phyloP scores from a whole-genome alignment of 2,888 invertebrate genomes.

The Lottia gigantea region DNA sequence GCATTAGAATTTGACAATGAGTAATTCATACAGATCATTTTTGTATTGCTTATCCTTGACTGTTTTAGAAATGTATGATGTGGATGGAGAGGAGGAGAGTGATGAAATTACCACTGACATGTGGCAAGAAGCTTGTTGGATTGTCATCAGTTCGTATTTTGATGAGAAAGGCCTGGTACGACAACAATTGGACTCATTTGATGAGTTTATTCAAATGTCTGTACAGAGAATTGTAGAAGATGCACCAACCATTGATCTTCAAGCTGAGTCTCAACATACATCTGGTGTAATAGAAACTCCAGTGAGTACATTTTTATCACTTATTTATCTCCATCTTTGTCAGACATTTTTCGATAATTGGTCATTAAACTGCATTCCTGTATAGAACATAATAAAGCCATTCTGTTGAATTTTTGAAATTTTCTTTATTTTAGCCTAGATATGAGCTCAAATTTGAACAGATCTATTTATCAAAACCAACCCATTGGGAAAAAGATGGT shows the following conservation, averaged over 20 bases:
- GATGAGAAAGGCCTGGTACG: conserved; percentile 99
- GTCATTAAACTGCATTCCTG: too few species aligned
- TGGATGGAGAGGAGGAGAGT: conserved; percentile 59
- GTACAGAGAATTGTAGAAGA: conserved; percentile 99
- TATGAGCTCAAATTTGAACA: conserved; percentile 98
- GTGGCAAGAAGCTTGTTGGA: conserved; percentile 99
- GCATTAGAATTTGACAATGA: too few species aligned
- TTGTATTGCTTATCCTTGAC: too few species aligned
- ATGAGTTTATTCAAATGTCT: conserved; percentile 99
- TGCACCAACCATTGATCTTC: conserved; percentile 96
- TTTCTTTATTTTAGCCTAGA: conserved; percentile 74
- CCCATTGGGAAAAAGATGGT: conserved; percentile 99
- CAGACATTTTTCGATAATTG: too few species aligned
- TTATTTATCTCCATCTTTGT: background rate
- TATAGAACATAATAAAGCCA: too few species aligned
- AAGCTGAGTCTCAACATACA: conserved; percentile 96
- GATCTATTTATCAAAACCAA: conserved; percentile 98
- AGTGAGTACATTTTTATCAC: conserved; percentile 44
- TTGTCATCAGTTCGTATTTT: conserved; percentile 99
- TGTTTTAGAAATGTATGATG: conserved; percentile 44
- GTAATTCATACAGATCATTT: too few species aligned
- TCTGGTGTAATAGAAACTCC: conserved; percentile 81
- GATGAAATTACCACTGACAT: conserved; percentile 97
- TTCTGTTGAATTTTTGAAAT: background rate
- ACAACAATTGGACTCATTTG: conserved; percentile 98